Conservation (phyloP, 2,113 vertebrate species). For the Albula glossodonta region DNA sequence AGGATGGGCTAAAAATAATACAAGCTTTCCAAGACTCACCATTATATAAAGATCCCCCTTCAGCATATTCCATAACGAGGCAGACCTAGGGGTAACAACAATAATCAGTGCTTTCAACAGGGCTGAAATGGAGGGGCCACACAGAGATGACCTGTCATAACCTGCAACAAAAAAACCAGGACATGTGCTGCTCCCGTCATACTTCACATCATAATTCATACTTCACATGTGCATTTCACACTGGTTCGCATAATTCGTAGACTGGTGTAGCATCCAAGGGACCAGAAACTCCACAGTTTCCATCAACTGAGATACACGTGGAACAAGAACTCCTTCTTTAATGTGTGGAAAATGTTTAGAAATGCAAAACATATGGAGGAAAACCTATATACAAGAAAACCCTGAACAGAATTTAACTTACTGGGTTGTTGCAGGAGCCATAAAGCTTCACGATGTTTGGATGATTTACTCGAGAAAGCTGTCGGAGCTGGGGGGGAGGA, state of each 20-base stretch:
- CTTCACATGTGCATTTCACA: no score
- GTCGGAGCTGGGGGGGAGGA: conserved; percentile 76
- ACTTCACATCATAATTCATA: not conserved
- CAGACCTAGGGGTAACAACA: conserved; percentile 78
- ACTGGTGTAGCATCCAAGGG: no score
- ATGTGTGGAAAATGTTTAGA: no score
- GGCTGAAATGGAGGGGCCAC: not conserved
- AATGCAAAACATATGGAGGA: not conserved
- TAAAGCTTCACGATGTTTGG: conserved; percentile 98
- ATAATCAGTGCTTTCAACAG: not conserved
- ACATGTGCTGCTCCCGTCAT: not conserved
- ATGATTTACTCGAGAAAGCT: conserved; percentile 95
- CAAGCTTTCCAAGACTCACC: conserved; percentile 74
- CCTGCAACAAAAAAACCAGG: not conserved
- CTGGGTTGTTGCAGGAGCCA: conserved; percentile 92
- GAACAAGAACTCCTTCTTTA: no score
- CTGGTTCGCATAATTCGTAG: no score
- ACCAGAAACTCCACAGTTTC: no score
- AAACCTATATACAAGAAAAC: not conserved
- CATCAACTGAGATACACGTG: no score
- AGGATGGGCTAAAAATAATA: not conserved
- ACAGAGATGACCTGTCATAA: not conserved
- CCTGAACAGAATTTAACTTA: conserved; percentile 71
- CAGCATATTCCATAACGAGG: conserved; percentile 99
- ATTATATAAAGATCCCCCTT: conserved; percentile 97